Base-by-base conservation (phyloP, 2,888 invertebrate species). In the Penaeus monodon region DNA sequence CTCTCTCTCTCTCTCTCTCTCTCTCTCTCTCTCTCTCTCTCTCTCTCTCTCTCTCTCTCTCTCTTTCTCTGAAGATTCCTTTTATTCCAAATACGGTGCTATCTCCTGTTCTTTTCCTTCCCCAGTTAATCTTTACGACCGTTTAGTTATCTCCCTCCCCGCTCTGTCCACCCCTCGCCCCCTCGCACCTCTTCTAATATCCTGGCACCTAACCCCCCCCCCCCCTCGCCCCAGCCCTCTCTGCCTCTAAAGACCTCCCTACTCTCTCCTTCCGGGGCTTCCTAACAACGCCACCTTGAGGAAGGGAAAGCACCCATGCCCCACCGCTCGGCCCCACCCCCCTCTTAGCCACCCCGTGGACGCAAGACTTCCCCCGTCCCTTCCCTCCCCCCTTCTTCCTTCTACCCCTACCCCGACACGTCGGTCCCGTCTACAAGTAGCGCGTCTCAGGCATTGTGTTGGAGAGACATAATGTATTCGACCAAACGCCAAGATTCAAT, bases 401-500 rank as follows among this genome's bases (percentile, higher is more conserved):
- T 57, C 12, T 17, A 12, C 57, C 57, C 2, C 57, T 14, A 57
- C 57, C 49, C 44, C 63, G 27, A 79, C 17, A 57, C 57, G 57
- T 57, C 57, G 57, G 57, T 57, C 57, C 57, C 14, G 57, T 57
- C 57, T 57, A 57, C 57, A 57, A 57, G 57, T 57, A 57, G 57
- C 57, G 27, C 80, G 80, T 80, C 65, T 17, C 74, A 22, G 65
- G 76, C 84, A 84, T 84, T 84, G 84, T 84, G 77, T 65, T 33
- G 68, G 63, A 78, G 78, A 57, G 73, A 57, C 86, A 76, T 87
- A 87, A 87, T 87, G 80, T 87, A 87, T 87, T 83, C 87, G 65
- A 44, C 73, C 87, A 84, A 87, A 87, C 84, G 84, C 87, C 87
- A 84, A 87, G 87, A 87, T 87, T 87, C 87, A 87, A 87, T 87